Evolutionary conservation across 2,888 invertebrate genomes (phyloP).

Genomic region (Ceratothoa steindachneri): DNA sequence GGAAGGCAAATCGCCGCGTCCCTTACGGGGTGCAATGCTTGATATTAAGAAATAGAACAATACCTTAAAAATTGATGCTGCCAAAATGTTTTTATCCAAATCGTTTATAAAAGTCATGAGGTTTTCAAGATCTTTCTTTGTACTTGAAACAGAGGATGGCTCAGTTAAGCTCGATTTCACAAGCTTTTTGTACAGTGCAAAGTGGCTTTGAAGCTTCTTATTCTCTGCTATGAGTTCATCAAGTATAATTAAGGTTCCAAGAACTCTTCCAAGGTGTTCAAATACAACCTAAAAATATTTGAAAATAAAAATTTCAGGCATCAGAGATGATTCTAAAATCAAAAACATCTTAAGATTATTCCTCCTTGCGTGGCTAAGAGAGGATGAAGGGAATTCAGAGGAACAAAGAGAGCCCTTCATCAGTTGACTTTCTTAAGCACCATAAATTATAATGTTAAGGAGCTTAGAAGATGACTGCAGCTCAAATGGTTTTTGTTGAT

Average conservation of each 20-base stretch:
- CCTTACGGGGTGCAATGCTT: no score
- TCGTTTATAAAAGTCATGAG: slow-evolving; percentile 55
- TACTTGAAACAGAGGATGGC: background rate
- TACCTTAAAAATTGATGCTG: slow-evolving; percentile 56
- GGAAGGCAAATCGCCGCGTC: no score
- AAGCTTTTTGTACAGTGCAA: slow-evolving; percentile 53
- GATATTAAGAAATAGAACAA: no score
- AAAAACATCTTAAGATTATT: no score
- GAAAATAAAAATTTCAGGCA: background rate
- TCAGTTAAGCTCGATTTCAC: background rate
- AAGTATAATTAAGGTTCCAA: slow-evolving; percentile 55
- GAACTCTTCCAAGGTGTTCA: slow-evolving; percentile 54
- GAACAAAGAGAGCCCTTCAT: no score
- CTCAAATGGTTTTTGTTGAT: no score
- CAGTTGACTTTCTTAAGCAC: no score
- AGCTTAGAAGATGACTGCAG: no score
- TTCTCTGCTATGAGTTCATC: slow-evolving; percentile 55
- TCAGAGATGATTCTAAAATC: no score
- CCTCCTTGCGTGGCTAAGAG: no score
- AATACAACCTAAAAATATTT: slow-evolving; percentile 52
- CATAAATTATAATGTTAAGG: no score
- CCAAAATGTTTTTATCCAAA: slow-evolving; percentile 54
- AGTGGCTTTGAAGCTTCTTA: slow-evolving; percentile 54
- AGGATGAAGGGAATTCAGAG: no score
- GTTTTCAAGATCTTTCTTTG: slow-evolving; percentile 52